Base-by-base conservation (phyloP, 1,140 invertebrate species). In the Drosophila yakuba region DNA sequence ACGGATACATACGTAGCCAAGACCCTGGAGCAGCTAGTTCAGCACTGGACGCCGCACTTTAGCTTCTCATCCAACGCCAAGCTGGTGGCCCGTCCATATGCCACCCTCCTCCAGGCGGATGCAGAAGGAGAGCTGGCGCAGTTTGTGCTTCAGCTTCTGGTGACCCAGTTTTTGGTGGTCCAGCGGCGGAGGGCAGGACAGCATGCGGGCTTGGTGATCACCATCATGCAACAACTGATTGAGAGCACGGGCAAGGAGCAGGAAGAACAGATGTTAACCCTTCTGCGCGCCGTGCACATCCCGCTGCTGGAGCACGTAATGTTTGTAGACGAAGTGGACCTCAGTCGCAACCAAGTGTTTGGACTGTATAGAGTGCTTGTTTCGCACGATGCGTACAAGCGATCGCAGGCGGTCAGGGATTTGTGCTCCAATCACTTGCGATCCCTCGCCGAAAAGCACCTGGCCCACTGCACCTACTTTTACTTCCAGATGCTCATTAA, bases 401-500 rank as follows among this genome's bases (percentile, higher is more conserved):
- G 68, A 0, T 75, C 69, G 0, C 4, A 11, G 25, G 14, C 41
- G 1, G 64, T 77, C 0, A 61, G 54, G 4, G 60, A 75, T 2
- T 2, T 75, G 7, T 77, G 90, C 5, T 47, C 73, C 2, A 41
- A 55, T 15, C 74, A 83, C 17, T 50, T 92, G n/a, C 76, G 81
- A 1, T 7, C 55, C 0, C 63, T 92, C 55, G 81, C 91, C 11
- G 78, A 90, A 23, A 91, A 91, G 17, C 86, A 92, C 73, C 57
- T 92, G 52, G 88, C 92, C 3, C 91, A 91, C 58, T 90, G 91
- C 71, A 91, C 92, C 12, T 92, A 89, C 44, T 92, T 91, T 14
- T 92, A 77, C 57, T 92, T 92, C 23, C 88, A 92, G 43, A 76
- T 92, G 63, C 62, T 92, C 2, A 92, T 90, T 25, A 89, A 89